These are phyloP conservation scores for Tyria jacobaeae DNA, from an alignment of 2,888 invertebrate species.

Conservation along the genomic window DNA sequence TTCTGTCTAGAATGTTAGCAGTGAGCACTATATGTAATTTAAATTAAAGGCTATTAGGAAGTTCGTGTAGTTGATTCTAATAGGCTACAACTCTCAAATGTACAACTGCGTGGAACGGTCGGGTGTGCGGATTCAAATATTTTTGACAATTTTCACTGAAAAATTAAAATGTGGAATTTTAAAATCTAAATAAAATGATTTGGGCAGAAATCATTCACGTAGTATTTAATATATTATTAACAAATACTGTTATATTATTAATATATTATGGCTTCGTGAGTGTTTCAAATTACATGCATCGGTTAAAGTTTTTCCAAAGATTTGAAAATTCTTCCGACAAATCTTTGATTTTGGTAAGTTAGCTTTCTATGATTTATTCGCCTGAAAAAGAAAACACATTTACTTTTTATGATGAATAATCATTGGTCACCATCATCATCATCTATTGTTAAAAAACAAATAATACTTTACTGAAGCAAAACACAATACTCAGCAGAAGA, in stretches of 20 bases:
- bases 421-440: no score
- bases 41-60: constrained; percentile 36
- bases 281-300: constrained; percentile 40
- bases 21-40: constrained; percentile 4
- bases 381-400: no score
- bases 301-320: constrained; percentile 37
- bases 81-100: constrained; percentile 40
- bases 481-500: no score
- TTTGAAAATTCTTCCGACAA: constrained; percentile 21
- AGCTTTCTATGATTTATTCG: neutral
- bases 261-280: constrained; percentile 23
- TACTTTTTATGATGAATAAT: no score
- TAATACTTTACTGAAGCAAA: no score
- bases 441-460: no score
- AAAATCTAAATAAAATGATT: no score
- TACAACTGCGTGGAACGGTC: constrained; percentile 20
- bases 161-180: neutral
- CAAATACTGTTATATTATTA: constrained; percentile 20
- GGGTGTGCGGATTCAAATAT: constrained; percentile 6
- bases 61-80: constrained; percentile 40
- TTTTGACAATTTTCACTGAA: neutral
- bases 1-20: neutral
- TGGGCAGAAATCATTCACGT: no score
- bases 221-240: constrained; percentile 27
- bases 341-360: constrained; percentile 35